Evolutionary conservation across 37 sponge, comb jelly and placozoan species (phyloP).

Genomic region (Chondrosia reniformis): DNA sequence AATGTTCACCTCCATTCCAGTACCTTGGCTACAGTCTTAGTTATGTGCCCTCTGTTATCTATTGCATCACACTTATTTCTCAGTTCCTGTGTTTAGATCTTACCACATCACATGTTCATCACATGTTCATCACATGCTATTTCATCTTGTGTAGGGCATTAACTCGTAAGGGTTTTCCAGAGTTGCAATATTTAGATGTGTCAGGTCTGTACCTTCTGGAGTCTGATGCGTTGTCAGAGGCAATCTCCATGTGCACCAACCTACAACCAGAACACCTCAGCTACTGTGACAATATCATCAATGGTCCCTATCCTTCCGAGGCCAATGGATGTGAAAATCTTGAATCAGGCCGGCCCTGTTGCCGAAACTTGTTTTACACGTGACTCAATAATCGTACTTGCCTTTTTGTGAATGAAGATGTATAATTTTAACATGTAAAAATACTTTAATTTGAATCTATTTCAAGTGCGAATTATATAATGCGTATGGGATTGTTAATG

Average conservation of each 20-base stretch:
- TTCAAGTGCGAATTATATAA: too few relatives aligned
- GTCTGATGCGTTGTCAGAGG: constrained; percentile 34
- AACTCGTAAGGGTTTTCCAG: constrained; percentile 29
- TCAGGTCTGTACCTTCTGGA: constrained; percentile 64
- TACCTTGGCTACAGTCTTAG: neutral
- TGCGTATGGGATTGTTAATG: too few relatives aligned
- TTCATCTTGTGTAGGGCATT: constrained; percentile 14
- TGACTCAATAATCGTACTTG: too few relatives aligned
- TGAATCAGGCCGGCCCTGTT: constrained; percentile 14
- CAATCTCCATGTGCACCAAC: constrained; percentile 41
- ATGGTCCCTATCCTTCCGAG: constrained; percentile 63
- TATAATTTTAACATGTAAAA: too few relatives aligned
- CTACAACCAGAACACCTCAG: constrained; percentile 70
- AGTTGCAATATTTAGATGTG: constrained; percentile 58
- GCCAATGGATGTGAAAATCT: constrained; percentile 82
- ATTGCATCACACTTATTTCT: too few relatives aligned
- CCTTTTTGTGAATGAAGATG: too few relatives aligned
- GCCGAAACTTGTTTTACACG: constrained; percentile 2
- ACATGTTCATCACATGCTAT: neutral
- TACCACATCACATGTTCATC: neutral
- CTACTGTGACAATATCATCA: constrained; percentile 84
- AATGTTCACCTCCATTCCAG: neutral
- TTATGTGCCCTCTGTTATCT: too few relatives aligned
- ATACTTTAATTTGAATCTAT: too few relatives aligned
- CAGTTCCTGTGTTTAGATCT: too few relatives aligned